These are phyloP conservation scores for Zelleria hepariella DNA, from an alignment of 2,888 invertebrate species.

Conservation along the genomic window DNA sequence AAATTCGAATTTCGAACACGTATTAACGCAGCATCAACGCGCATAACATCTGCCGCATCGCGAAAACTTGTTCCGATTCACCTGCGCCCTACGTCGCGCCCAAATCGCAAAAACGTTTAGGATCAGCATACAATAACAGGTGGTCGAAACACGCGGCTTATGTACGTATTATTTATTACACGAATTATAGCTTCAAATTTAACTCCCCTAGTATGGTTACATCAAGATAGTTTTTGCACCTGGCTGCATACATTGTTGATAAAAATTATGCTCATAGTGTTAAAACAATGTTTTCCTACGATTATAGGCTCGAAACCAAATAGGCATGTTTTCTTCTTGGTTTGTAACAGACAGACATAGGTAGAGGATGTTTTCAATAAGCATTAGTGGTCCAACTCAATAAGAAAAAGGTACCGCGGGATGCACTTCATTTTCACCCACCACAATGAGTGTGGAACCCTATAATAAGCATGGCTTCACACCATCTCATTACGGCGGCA, in stretches of 20 bases:
- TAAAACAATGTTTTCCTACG: background rate
- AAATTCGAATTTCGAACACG: slow-evolving; percentile 16
- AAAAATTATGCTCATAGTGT: background rate
- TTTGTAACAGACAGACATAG: background rate
- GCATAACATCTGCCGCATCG: slow-evolving; percentile 38
- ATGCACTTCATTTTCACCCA: background rate
- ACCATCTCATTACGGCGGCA: background rate
- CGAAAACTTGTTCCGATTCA: slow-evolving; percentile 31
- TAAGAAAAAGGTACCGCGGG: background rate
- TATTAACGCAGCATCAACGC: slow-evolving; percentile 22
- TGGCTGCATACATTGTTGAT: background rate
- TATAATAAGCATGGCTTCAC: background rate
- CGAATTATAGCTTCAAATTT: background rate
- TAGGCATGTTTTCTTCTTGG: background rate
- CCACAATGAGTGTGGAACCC: background rate
- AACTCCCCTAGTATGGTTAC: background rate
- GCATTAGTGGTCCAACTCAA: background rate
- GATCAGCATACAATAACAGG: slow-evolving; percentile 37
- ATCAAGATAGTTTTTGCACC: background rate
- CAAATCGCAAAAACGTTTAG: slow-evolving; percentile 41
- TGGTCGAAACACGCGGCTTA: slow-evolving; percentile 19
- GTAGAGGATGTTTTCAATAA: background rate
- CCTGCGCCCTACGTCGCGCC: slow-evolving; percentile 36
- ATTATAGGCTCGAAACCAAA: background rate
- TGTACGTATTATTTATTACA: background rate